Conservation (phyloP, 2,888 invertebrate species). For the Sclerodermus sp. region DNA sequence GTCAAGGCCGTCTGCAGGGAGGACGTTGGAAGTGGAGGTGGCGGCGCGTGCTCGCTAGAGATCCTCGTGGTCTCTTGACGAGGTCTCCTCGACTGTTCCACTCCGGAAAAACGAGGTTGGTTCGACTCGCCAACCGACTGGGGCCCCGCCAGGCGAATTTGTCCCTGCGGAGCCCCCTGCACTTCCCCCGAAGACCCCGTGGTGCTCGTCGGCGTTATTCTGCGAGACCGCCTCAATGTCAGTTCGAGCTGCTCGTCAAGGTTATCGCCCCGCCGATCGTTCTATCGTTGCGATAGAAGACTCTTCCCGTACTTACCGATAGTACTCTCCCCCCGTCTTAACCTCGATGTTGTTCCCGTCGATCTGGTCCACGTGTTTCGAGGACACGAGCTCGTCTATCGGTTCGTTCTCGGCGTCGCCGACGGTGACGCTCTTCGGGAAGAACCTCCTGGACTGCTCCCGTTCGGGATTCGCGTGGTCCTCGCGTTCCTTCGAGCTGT, state of each 20-base stretch:
- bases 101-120: conserved; percentile 24
- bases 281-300: neutral
- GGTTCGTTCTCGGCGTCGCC: conserved; percentile 38
- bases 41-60: conserved; percentile 48
- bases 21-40: conserved; percentile 31
- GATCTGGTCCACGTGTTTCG: conserved; percentile 48
- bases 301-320: conserved; percentile 36
- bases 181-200: conserved; percentile 69
- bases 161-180: conserved; percentile 73
- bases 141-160: conserved; percentile 71
- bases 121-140: conserved; percentile 57
- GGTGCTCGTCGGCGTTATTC: conserved; percentile 38
- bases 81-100: conserved; percentile 38
- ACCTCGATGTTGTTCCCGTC: conserved; percentile 54
- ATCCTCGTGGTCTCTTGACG: conserved; percentile 50
- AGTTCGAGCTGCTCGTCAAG: no score
- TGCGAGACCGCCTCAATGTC: conserved; percentile 13
- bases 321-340: conserved; percentile 49
- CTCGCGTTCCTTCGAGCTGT: no score
- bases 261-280: no score
- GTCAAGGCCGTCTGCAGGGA: conserved; percentile 20
- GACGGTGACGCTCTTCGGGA: conserved; percentile 19
- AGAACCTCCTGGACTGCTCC: no score
- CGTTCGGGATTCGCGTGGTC: no score
- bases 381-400: conserved; percentile 41